Evolutionary conservation across 2,797 vertebrate species (phyloP).

Genomic region (Lemur catta): DNA sequence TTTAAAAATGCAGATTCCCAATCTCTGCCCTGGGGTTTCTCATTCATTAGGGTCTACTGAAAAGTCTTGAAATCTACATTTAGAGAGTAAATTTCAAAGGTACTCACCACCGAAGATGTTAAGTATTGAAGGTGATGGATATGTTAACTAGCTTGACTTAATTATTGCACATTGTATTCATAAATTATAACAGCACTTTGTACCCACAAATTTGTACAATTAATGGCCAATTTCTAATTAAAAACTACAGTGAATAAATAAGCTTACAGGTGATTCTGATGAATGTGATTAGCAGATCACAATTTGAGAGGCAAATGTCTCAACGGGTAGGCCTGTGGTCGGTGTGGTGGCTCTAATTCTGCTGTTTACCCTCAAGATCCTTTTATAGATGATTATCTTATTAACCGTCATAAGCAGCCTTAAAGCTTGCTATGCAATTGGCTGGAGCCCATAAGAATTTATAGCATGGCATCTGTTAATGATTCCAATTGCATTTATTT

Average conservation of each 20-base stretch:
- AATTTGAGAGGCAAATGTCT: neutral
- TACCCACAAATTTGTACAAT: neutral
- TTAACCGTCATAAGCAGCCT: slow-evolving; percentile 1
- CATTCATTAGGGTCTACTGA: neutral
- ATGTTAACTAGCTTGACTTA: neutral
- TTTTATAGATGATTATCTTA: slow-evolving; percentile 17
- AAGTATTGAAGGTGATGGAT: too few species aligned
- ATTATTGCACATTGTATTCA: neutral
- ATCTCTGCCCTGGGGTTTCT: neutral
- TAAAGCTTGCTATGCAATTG: neutral
- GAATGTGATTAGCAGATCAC: neutral
- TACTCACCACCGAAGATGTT: neutral
- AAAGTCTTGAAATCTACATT: neutral
- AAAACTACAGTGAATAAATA: neutral
- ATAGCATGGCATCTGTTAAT: slow-evolving; percentile 17
- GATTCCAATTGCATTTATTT: slow-evolving; percentile 46
- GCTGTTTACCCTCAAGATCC: neutral
- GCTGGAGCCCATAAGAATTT: neutral
- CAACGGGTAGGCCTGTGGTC: neutral
- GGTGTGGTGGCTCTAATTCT: neutral
- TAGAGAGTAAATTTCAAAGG: neutral
- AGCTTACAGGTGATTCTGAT: neutral
- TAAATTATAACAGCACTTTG: neutral
- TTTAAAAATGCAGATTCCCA: neutral
- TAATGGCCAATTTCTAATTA: neutral